These are phyloP conservation scores for Thyatira batis DNA, from an alignment of 2,888 invertebrate species.

Conservation along the genomic window DNA sequence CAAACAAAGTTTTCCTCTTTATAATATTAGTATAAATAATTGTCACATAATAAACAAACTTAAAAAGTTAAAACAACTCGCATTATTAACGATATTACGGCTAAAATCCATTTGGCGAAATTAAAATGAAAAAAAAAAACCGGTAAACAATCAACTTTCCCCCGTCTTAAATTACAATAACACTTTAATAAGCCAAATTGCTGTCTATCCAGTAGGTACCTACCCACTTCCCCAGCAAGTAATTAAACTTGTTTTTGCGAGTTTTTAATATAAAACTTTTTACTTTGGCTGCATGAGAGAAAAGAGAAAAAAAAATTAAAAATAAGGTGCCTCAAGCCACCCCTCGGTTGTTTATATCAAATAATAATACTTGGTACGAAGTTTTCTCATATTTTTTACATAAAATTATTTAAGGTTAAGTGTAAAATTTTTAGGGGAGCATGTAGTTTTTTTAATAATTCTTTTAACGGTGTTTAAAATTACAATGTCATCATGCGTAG, in stretches of 20 bases:
- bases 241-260: conserved; percentile 72
- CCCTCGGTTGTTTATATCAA: conserved; percentile 31
- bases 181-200: conserved; percentile 60
- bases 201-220: conserved; percentile 47
- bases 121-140: conserved; percentile 17
- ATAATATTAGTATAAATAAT: too few relatives aligned
- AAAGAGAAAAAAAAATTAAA: conserved; percentile 41
- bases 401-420: not conserved
- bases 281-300: conserved; percentile 44
- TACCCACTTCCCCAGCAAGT: conserved; percentile 40
- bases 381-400: conserved; percentile 5
- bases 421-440: not conserved
- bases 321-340: conserved; percentile 24
- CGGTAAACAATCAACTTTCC: conserved; percentile 24
- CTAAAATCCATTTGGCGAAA: conserved; percentile 2
- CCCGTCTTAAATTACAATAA: conserved; percentile 52
- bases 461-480: not conserved
- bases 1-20: too few relatives aligned
- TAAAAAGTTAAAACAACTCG: not conserved
- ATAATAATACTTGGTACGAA: conserved; percentile 18
- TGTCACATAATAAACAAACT: not conserved
- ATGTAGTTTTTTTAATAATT: not conserved
- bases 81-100: not conserved
- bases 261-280: conserved; percentile 74
- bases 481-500: not conserved